These are phyloP conservation scores for Lacerta agilis DNA, from an alignment of 2,797 vertebrate genomes.

Conservation along the genomic window DNA sequence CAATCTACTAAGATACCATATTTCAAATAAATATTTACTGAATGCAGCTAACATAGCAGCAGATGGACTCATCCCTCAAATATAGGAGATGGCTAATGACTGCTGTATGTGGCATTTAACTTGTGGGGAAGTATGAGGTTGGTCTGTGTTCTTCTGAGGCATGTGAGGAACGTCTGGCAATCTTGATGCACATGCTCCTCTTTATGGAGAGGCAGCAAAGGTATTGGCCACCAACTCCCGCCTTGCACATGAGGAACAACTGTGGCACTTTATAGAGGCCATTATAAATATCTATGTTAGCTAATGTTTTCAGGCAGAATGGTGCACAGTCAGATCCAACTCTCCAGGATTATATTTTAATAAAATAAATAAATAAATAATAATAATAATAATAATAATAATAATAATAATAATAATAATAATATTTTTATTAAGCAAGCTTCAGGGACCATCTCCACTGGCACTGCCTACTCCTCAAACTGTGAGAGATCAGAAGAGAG, in stretches of 20 bases:
- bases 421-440: no score
- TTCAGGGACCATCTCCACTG: background rate
- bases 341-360: no score
- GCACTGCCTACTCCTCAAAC: background rate
- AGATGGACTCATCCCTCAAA: background rate
- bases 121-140: no score
- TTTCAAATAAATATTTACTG: background rate
- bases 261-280: background rate
- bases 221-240: background rate
- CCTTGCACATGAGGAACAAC: background rate
- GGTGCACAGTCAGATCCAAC: background rate
- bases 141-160: no score
- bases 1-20: background rate
- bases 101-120: background rate
- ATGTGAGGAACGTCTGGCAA: background rate
- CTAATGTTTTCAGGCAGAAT: background rate
- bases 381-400: no score
- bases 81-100: background rate
- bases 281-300: background rate
- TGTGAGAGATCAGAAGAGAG: background rate
- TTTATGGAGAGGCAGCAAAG: background rate
- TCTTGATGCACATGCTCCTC: background rate
- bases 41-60: background rate
- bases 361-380: no score
- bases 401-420: no score